A percentile compares a stretch with the other conserved stretches of the same genome.
Conservation (phyloP, 2,797 vertebrate genomes). For the Hipposideros larvatus region DNA sequence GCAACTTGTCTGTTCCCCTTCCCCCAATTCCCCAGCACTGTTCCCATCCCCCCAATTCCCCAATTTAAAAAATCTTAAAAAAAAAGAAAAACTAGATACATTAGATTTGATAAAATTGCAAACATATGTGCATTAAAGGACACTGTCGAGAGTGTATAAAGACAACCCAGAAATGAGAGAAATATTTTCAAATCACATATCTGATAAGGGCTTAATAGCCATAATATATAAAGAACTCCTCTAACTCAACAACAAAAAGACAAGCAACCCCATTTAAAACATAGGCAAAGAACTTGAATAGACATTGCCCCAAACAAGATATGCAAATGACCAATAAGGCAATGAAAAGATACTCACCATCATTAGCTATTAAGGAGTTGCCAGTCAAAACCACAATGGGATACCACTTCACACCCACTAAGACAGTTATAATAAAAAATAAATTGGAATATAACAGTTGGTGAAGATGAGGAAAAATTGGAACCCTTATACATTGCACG, state of each 20-base stretch:
- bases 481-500: not conserved
- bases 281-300: not conserved
- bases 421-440: not conserved
- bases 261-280: not conserved
- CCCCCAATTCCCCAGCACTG: too few species aligned
- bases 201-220: not conserved
- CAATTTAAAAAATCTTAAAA: too few species aligned
- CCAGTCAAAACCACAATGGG: not conserved
- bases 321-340: not conserved
- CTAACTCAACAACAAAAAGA: not conserved
- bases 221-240: not conserved
- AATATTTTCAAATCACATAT: not conserved
- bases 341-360: not conserved
- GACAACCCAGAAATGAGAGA: not conserved
- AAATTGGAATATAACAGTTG: not conserved
- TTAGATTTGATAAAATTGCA: not conserved
- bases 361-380: not conserved
- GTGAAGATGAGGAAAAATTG: not conserved
- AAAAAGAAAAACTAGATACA: not conserved
- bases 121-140: not conserved
- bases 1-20: too few species aligned
- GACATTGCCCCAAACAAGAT: not conserved
- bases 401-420: not conserved
- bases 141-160: not conserved
- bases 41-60: too few species aligned